Evolutionary conservation across 2,113 vertebrate genomes (phyloP).

Genomic region (Paralichthys olivaceus): DNA sequence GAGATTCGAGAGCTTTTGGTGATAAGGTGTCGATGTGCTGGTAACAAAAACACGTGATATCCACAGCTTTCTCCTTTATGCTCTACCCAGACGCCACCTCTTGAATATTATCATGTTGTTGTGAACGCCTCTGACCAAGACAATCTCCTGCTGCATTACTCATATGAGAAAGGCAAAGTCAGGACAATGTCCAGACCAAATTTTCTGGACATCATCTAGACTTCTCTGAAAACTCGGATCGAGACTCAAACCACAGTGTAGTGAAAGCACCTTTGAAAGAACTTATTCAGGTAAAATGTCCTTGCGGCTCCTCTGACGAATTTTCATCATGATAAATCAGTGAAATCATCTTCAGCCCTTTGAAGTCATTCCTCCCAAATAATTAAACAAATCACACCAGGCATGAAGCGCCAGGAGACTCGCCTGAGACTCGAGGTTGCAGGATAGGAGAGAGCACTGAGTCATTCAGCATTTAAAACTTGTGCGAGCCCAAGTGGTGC

Average conservation of each 20-base stretch:
- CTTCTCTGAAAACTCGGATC: neutral
- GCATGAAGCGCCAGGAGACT: conserved; percentile 45
- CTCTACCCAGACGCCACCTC: too few relatives aligned
- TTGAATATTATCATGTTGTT: too few relatives aligned
- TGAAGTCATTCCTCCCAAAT: conserved; percentile 64
- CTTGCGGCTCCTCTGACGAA: neutral
- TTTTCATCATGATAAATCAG: conserved; percentile 44
- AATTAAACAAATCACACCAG: conserved; percentile 65
- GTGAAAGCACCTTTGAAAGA: conserved; percentile 12
- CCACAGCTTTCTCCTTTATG: too few relatives aligned
- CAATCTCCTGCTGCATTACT: too few relatives aligned
- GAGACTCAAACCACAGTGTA: neutral
- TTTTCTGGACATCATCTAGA: neutral
- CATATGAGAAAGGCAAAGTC: too few relatives aligned
- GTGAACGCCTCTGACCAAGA: too few relatives aligned
- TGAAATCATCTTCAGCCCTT: conserved; percentile 42
- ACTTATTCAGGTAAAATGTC: conserved; percentile 4
- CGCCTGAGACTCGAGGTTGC: conserved; percentile 50
- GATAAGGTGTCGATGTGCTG: too few relatives aligned
- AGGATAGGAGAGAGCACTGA: conserved; percentile 47
- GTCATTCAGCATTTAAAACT: conserved; percentile 52
- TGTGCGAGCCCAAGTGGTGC: conserved; percentile 54
- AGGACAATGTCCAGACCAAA: too few relatives aligned
- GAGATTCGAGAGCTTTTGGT: too few relatives aligned
- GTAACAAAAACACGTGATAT: too few relatives aligned